A percentile compares a stretch with the other conserved stretches of the same genome.
Conservation (phyloP, 1,140 invertebrate species). For the Chironomus striatipennis region DNA sequence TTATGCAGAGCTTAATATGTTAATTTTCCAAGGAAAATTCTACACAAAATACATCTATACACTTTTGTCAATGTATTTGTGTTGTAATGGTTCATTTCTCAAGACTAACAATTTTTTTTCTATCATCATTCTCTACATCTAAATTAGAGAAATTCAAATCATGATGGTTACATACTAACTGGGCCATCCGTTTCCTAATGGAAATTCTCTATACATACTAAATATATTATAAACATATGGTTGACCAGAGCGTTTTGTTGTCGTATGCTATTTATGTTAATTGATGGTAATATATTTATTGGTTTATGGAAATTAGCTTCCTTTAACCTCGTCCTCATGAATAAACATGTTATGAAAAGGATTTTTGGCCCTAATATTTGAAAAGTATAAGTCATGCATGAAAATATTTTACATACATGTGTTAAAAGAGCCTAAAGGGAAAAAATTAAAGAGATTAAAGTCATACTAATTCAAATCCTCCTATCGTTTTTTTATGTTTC, state of each 20-base stretch:
- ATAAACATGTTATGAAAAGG: neutral
- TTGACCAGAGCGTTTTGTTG: conserved; percentile 1
- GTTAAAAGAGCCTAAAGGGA: neutral
- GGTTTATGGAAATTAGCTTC: conserved; percentile 21
- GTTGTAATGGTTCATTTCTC: no score
- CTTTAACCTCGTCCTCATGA: neutral
- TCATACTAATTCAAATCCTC: conserved; percentile 1
- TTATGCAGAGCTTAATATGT: neutral
- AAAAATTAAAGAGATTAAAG: neutral
- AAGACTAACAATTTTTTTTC: no score
- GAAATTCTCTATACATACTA: neutral
- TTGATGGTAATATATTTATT: conserved; percentile 23
- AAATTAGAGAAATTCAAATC: no score
- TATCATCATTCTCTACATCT: no score
- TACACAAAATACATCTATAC: neutral
- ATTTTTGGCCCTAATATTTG: neutral
- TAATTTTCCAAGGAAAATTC: neutral
- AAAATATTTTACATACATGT: neutral
- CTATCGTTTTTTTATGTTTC: neutral
- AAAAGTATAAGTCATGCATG: conserved; percentile 13
- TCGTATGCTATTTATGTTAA: conserved; percentile 17
- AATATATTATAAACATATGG: conserved; percentile 21
- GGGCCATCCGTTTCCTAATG: neutral
- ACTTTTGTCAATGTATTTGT: neutral
- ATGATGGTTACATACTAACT: no score